Base-by-base conservation (phyloP, 1,140 invertebrate genomes). In the Heliconius melpomene region DNA sequence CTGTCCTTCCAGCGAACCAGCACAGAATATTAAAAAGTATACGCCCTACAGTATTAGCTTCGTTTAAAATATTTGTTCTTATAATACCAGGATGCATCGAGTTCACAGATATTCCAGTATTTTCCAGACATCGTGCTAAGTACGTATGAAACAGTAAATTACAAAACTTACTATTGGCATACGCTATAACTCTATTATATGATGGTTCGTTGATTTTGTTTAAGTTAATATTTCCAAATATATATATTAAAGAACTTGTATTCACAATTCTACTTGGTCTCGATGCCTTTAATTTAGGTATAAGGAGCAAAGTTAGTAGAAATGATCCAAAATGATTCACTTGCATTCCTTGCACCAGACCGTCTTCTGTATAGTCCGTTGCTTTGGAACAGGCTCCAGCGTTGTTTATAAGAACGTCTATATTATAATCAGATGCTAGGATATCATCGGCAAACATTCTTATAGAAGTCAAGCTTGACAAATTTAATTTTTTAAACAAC, bases 261-360 rank as follows among this genome's bases (percentile, higher is more conserved):
- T 97, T 96, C 0, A 99, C 95, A 73, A 99, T 97, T 60, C 98
- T 95, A 77, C 97, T 96, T 2, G 97, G 96, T 3, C 95, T 95
- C 1, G 97, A 97, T 84, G 95, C 95, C 91, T 98, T 98, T 79
- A 98, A 83, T 78, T 92, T 88, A 94, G 96, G 95, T 52, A 98
- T 85, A 7, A 96, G 88, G 60, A 96, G 90, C 85, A 95, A 94
- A 2, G 97, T 98, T 3, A 98, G 91, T 6, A 98, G 93, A 87
- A 98, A 98, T 75, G 97, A 97, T 1, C 97, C 97, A 88, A 97
- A 97, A 88, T 98, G 96, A 94, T 99, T 98, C 1, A 97, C 97
- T 26, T 97, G 97, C 96, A 98, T 98, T 6, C 97, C 97, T 84
- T 97, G 92, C 87, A 98, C 97, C n/a, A 98, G 89, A 3, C 96